These are phyloP conservation scores for Axinella damicornis DNA, from an alignment of 37 sponge, comb jelly and placozoan species.

Conservation along the genomic window DNA sequence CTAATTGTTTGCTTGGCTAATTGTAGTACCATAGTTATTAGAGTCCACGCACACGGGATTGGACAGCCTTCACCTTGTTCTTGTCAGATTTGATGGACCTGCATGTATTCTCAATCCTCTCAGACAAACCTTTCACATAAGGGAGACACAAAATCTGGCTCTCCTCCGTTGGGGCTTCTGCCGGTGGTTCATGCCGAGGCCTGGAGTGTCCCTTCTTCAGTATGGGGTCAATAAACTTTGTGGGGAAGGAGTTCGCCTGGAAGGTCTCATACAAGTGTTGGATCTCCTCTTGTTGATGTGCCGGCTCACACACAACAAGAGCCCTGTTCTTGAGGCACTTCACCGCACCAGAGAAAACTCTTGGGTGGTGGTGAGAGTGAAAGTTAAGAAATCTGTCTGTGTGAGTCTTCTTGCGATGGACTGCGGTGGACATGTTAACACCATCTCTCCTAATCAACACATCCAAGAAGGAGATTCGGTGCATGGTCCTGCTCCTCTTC, in stretches of 20 bases:
- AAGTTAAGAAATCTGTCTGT: conserved; percentile 30
- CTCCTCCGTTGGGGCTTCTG: too few species aligned
- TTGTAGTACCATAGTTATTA: too few species aligned
- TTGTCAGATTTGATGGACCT: too few species aligned
- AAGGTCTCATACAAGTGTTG: not conserved
- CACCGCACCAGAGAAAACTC: conserved; percentile 1
- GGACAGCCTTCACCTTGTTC: too few species aligned
- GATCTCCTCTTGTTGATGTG: not conserved
- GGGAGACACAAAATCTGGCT: too few species aligned
- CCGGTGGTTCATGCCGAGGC: too few species aligned
- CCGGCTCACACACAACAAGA: not conserved
- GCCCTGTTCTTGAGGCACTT: conserved; percentile 29
- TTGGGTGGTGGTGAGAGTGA: conserved; percentile 51
- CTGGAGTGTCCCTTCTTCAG: too few species aligned
- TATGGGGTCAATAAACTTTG: not conserved
- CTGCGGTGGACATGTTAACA: not conserved
- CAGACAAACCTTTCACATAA: too few species aligned
- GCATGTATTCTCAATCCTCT: too few species aligned
- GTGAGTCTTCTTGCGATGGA: conserved; percentile 36
- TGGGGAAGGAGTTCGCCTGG: conserved; percentile 4
- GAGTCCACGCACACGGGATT: too few species aligned
- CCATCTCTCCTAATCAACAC: not conserved
- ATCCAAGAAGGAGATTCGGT: not conserved
- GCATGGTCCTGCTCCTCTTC: too few species aligned
- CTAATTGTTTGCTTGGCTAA: too few species aligned